Percentiles rank a stretch among this genome's conserved stretches.
phyloP scores from a whole-genome alignment of 1,140 invertebrate species.

The Vollenhovia emeryi region DNA sequence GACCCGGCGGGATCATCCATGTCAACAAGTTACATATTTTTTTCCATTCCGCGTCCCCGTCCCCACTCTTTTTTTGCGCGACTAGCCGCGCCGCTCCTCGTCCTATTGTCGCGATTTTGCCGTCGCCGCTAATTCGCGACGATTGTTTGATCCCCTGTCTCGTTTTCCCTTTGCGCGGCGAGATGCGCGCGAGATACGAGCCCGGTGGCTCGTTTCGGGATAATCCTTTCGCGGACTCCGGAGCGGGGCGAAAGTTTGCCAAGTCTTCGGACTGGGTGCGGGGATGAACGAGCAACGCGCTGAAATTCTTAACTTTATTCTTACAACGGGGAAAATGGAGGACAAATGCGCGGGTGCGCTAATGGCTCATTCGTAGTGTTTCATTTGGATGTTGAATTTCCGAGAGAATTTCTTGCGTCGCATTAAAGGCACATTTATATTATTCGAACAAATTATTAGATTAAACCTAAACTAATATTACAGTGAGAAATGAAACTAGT shows the following conservation, averaged over 20 bases:
- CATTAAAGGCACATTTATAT: neutral
- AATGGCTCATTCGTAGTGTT: slow-evolving; percentile 15
- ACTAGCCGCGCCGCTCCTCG: neutral
- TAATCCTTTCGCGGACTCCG: slow-evolving; percentile 47
- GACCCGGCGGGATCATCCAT: slow-evolving; percentile 80
- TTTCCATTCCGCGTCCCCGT: slow-evolving; percentile 62
- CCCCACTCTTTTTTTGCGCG: slow-evolving; percentile 63
- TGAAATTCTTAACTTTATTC: slow-evolving; percentile 45
- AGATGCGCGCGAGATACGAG: slow-evolving; percentile 9
- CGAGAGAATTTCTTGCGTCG: neutral
- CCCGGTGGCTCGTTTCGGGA: slow-evolving; percentile 22
- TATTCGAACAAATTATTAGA: neutral
- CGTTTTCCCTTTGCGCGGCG: neutral
- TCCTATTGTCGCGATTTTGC: slow-evolving; percentile 61
- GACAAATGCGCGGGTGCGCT: neutral
- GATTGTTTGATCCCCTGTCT: slow-evolving; percentile 59
- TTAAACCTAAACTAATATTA: neutral
- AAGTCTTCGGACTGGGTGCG: neutral
- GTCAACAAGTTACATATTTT: slow-evolving; percentile 85
- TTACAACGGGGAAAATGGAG: neutral
- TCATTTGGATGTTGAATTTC: neutral
- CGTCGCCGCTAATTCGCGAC: slow-evolving; percentile 61
- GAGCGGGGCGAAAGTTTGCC: neutral
- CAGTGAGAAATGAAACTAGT: neutral
- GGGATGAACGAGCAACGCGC: neutral